Conservation (phyloP, 2,797 vertebrate genomes). For the Gymnothorax reevesii region DNA sequence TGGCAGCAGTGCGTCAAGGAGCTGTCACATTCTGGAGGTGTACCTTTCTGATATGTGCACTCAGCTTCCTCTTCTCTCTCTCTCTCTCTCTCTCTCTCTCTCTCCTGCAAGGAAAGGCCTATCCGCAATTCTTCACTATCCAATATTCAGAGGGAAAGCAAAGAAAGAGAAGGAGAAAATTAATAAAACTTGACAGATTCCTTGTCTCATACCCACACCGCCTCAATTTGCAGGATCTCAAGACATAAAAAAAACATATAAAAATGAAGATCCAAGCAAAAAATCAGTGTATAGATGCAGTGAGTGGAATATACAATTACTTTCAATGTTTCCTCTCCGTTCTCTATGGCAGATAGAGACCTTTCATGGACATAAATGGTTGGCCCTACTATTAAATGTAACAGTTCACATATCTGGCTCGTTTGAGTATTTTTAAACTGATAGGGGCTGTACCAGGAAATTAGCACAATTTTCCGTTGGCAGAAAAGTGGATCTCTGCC, state of each 20-base stretch:
- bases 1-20: neutral
- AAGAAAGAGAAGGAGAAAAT: neutral
- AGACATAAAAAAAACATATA: neutral
- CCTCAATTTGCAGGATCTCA: neutral
- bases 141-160: neutral
- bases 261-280: neutral
- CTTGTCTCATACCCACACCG: neutral
- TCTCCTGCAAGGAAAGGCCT: neutral
- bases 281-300: neutral
- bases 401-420: slow-evolving; percentile 19
- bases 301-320: slow-evolving; percentile 4
- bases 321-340: neutral
- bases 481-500: neutral
- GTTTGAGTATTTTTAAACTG: neutral
- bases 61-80: neutral
- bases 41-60: neutral
- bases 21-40: neutral
- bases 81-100: neutral
- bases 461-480: neutral
- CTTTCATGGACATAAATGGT: neutral
- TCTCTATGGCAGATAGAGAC: neutral
- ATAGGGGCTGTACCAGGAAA: slow-evolving; percentile 16
- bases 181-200: slow-evolving; percentile 1
- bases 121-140: neutral
- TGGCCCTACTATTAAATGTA: neutral